A percentile compares a stretch with the other conserved stretches of the same genome.
These are phyloP conservation scores for Pandemis cinnamomeana DNA, from an alignment of 2,888 invertebrate genomes.

Conservation along the genomic window DNA sequence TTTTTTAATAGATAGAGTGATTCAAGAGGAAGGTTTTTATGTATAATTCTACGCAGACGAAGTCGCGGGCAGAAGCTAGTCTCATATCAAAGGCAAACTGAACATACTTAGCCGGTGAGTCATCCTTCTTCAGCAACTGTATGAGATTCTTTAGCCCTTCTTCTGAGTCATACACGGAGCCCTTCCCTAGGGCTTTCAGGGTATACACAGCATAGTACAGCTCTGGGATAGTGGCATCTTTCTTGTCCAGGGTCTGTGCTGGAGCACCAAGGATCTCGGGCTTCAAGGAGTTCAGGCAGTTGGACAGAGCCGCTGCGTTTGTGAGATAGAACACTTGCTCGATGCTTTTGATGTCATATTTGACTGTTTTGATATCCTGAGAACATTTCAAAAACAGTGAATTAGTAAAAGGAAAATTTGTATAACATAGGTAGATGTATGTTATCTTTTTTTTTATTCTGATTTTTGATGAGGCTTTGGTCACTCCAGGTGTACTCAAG, in stretches of 20 bases:
- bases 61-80: no score
- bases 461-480: no score
- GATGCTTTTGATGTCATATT: conserved; percentile 70
- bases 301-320: conserved; percentile 85
- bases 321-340: conserved; percentile 88
- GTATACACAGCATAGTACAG: conserved; percentile 90
- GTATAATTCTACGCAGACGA: no score
- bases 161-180: conserved; percentile 84
- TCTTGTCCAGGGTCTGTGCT: conserved; percentile 86
- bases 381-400: conserved; percentile 33
- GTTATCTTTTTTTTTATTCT: no score
- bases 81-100: conserved; percentile 6
- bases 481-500: no score
- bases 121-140: conserved; percentile 93
- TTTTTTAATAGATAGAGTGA: no score
- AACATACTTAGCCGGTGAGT: conserved; percentile 88
- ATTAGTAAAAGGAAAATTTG: not conserved
- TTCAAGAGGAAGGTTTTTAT: no score
- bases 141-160: conserved; percentile 90
- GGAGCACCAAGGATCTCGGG: conserved; percentile 80
- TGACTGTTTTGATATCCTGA: conserved; percentile 66
- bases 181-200: conserved; percentile 87
- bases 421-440: no score
- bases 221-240: conserved; percentile 87
- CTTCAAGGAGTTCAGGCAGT: conserved; percentile 79